These are phyloP conservation scores for Laterallus jamaicensis DNA, from an alignment of 2,113 vertebrate genomes.

Conservation along the genomic window DNA sequence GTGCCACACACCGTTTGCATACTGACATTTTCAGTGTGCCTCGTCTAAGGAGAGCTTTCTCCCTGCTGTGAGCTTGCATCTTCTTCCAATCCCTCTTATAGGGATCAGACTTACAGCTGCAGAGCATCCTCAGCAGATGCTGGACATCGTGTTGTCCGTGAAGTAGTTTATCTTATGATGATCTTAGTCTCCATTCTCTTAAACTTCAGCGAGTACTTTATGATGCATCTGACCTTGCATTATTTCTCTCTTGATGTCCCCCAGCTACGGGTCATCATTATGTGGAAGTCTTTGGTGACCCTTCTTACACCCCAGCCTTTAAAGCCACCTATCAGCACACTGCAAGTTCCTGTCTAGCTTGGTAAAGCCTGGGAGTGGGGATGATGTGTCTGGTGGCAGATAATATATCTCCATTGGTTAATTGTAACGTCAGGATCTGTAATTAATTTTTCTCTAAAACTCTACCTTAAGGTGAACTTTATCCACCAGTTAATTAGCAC, in stretches of 20 bases:
- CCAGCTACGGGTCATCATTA: background rate
- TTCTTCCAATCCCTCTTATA: background rate
- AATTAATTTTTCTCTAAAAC: slow-evolving; percentile 64
- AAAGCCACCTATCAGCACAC: background rate
- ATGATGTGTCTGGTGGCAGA: background rate
- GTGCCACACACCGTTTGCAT: background rate
- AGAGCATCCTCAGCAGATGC: background rate
- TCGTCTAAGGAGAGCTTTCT: background rate
- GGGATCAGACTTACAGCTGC: background rate
- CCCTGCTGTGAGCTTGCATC: background rate
- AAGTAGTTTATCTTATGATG: background rate
- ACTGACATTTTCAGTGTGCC: background rate
- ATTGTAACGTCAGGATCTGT: slow-evolving; percentile 51
- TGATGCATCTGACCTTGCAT: background rate
- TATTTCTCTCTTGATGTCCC: background rate
- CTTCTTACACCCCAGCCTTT: background rate
- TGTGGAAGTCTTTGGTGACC: background rate
- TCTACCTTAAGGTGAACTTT: slow-evolving; percentile 8
- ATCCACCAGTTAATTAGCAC: slow-evolving; percentile 13
- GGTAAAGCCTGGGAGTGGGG: background rate
- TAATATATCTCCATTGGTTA: background rate
- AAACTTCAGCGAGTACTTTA: background rate
- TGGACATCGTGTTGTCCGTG: background rate
- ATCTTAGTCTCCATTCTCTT: background rate
- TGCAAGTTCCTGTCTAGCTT: background rate